Base-by-base conservation (phyloP, 2,797 vertebrate genomes). In the Typhlichthys eigenmanni region DNA sequence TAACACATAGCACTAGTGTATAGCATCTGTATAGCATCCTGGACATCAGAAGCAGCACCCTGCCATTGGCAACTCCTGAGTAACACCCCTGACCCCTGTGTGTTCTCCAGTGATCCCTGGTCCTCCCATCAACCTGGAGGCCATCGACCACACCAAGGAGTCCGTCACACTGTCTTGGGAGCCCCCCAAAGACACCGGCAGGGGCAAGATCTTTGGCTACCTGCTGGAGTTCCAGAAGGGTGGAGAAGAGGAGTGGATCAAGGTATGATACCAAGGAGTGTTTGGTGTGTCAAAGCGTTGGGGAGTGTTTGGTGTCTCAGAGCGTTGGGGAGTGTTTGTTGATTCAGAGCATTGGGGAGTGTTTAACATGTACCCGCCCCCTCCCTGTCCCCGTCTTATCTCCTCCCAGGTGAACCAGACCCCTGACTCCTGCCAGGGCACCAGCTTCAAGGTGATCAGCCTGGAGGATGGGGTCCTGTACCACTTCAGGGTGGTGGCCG, bases 131-230 rank as follows among this genome's bases (percentile, higher is more conserved):
- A 95, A 95, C 60, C 91, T 95, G 17, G 81, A 93, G 81, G 94
- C 91, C 66, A 75, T 96, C 29, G 96, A 99, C 84, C 95, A 94
- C 88, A 96, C 94, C 62, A 98, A 96, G 85, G 95, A 93, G 77
- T 98, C 98, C 0, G 96, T 97, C 68, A 94, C 93, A 60, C 90
- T 99, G 63, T 91, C 93, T 73, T 99, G 98, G 98, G 82, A 95
- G 69, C 95, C 95, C 32, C 98, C 98, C 46, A 90, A 92, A 0
- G 95, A 95, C 71, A 94, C 95, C 11, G 98, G 98, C 69, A 93
- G 95, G 74, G 93, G 97, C 68, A 99, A 97, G 88, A 98, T 99
- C 87, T 93, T 97, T 50, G 98, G 98, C 71, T 99, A 99, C 75
- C 93, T 99, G 51, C 71, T 99, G 73, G 98, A 99, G 73, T 98